Evolutionary conservation across 2,888 invertebrate genomes (phyloP).

Genomic region (Myathropa florea): DNA sequence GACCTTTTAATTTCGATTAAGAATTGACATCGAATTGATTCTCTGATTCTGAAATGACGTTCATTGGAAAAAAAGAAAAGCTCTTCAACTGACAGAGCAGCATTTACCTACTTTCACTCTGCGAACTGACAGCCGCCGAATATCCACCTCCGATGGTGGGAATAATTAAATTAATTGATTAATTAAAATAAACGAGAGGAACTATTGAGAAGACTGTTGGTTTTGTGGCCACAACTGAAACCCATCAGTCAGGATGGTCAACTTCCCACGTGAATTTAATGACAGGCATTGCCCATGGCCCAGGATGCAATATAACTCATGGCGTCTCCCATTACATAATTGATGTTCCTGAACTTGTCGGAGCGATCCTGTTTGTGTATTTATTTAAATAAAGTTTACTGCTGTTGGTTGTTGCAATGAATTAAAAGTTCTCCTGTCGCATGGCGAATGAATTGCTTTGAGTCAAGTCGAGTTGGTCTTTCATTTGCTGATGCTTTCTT

Average conservation of each 20-base stretch:
- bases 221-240: not conserved
- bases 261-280: not conserved
- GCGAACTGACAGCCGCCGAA: not conserved
- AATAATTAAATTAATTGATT: conserved; percentile 41
- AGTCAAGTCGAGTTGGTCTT: too few species aligned
- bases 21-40: not conserved
- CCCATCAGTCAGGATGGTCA: not conserved
- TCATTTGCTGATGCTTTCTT: too few species aligned
- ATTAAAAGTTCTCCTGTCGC: not conserved
- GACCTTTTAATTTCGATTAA: not conserved
- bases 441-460: too few species aligned
- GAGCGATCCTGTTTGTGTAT: not conserved
- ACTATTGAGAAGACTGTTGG: not conserved
- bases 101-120: not conserved
- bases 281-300: not conserved
- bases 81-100: not conserved
- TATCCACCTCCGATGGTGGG: not conserved
- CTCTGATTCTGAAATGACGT: not conserved
- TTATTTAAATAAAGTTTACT: not conserved
- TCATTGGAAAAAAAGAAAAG: not conserved
- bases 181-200: conserved; percentile 37
- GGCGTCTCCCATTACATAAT: not conserved
- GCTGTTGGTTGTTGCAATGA: not conserved
- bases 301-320: not conserved
- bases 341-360: not conserved